These are phyloP conservation scores for Phalera bucephala DNA, from an alignment of 2,888 invertebrate species.

Conservation along the genomic window DNA sequence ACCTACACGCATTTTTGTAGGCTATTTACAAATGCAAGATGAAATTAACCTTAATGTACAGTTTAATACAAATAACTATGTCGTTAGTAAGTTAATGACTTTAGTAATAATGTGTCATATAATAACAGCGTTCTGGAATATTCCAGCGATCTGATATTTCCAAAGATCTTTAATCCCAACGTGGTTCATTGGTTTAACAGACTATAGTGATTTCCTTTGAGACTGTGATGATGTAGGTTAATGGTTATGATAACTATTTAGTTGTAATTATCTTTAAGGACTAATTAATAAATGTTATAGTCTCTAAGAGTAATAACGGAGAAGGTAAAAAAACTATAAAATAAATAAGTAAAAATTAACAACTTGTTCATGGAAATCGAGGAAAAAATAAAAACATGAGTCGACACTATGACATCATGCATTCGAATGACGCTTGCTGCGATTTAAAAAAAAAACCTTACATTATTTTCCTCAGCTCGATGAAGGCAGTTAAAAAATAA, in stretches of 20 bases:
- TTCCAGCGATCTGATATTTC: slow-evolving; percentile 16
- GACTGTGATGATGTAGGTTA: slow-evolving; percentile 72
- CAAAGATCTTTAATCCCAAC: slow-evolving; percentile 38
- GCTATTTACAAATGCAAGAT: slow-evolving; percentile 1
- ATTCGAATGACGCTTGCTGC: neutral
- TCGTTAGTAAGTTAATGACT: slow-evolving; percentile 2
- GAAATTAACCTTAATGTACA: neutral
- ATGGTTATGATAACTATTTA: slow-evolving; percentile 33
- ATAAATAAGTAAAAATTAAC: neutral
- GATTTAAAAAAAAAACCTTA: neutral
- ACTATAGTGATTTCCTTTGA: slow-evolving; percentile 68
- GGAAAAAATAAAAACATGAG: neutral
- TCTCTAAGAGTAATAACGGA: neutral
- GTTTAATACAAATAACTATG: neutral
- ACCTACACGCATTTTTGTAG: too few species aligned
- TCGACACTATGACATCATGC: neutral
- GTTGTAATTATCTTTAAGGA: slow-evolving; percentile 8
- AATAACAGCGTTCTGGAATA: slow-evolving; percentile 4
- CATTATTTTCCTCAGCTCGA: neutral
- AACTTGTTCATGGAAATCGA: neutral
- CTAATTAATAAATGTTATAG: neutral
- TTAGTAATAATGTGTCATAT: slow-evolving; percentile 12
- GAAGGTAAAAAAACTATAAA: neutral
- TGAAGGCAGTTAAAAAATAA: neutral
- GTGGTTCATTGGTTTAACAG: slow-evolving; percentile 46